Evolutionary conservation across 2,888 invertebrate genomes (phyloP).

Genomic region (Mycalesis mineus): DNA sequence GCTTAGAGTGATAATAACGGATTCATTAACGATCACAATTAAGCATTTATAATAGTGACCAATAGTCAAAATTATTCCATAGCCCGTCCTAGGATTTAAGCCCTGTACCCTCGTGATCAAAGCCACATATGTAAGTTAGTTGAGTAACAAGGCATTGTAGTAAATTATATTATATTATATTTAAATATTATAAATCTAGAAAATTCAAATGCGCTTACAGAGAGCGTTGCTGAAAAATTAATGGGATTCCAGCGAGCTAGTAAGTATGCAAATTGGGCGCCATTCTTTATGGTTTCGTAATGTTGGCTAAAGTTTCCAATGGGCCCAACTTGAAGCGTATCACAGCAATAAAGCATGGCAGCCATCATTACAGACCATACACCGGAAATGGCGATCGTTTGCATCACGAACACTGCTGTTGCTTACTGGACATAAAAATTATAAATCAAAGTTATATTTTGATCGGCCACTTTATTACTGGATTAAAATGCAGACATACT

Average conservation of each 20-base stretch:
- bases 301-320: conserved; percentile 27
- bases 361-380: conserved; percentile 43
- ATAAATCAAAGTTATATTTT: not conserved
- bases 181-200: too few relatives aligned
- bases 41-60: too few relatives aligned
- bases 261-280: conserved; percentile 24
- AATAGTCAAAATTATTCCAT: too few relatives aligned
- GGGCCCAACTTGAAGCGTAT: conserved; percentile 28
- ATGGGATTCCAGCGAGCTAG: conserved; percentile 19
- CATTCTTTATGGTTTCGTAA: conserved; percentile 20
- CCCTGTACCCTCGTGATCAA: too few relatives aligned
- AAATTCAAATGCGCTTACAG: not conserved
- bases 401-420: conserved; percentile 26
- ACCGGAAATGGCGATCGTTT: conserved; percentile 41
- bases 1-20: too few relatives aligned
- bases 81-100: too few relatives aligned
- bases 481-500: too few relatives aligned
- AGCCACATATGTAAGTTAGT: too few relatives aligned
- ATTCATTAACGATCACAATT: too few relatives aligned
- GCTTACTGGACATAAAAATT: not conserved
- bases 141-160: too few relatives aligned
- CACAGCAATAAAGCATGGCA: conserved; percentile 35
- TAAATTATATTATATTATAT: too few relatives aligned
- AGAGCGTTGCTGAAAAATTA: conserved; percentile 12
- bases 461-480: too few relatives aligned